Evolutionary conservation across 2,797 vertebrate species (phyloP).

Genomic region (Discoglossus pictus): DNA sequence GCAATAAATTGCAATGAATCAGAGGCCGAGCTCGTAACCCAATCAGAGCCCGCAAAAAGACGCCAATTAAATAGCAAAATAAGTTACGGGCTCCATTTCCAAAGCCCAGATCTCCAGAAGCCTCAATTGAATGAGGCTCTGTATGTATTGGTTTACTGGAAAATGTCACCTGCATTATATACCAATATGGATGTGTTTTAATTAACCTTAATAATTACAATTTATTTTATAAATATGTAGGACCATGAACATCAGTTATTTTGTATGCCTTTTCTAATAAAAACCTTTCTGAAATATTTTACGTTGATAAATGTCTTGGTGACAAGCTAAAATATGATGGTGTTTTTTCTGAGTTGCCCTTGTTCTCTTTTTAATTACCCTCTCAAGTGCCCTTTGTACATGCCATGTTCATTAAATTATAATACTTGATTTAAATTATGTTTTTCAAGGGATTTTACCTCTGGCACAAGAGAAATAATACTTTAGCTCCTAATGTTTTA

Average conservation of each 20-base stretch:
- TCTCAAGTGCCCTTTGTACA: constrained; percentile 45
- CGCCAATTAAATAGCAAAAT: no score
- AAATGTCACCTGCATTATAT: no score
- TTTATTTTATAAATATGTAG: constrained; percentile 14
- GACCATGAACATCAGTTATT: neutral
- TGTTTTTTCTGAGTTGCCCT: constrained; percentile 21
- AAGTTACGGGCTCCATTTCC: no score
- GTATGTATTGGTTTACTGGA: no score
- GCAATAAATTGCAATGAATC: no score
- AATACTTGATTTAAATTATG: constrained; percentile 48
- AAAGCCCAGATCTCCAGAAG: no score
- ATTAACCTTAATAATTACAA: constrained; percentile 13
- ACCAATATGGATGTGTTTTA: no score
- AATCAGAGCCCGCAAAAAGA: no score
- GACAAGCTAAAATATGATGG: constrained; percentile 29
- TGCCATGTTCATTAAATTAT: constrained; percentile 46
- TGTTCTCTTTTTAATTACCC: constrained; percentile 43
- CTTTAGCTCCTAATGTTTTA: constrained; percentile 39
- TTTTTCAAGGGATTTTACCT: constrained; percentile 47
- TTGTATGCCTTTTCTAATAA: constrained; percentile 16
- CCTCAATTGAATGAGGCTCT: no score
- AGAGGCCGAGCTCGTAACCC: no score
- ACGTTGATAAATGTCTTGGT: constrained; percentile 30
- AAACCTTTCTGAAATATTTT: constrained; percentile 16
- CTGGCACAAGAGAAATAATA: constrained; percentile 44